Evolutionary conservation across 2,888 invertebrate genomes (phyloP), one percentile per base, ranked within the genome.

Genomic region (Nowickia ferox): DNA sequence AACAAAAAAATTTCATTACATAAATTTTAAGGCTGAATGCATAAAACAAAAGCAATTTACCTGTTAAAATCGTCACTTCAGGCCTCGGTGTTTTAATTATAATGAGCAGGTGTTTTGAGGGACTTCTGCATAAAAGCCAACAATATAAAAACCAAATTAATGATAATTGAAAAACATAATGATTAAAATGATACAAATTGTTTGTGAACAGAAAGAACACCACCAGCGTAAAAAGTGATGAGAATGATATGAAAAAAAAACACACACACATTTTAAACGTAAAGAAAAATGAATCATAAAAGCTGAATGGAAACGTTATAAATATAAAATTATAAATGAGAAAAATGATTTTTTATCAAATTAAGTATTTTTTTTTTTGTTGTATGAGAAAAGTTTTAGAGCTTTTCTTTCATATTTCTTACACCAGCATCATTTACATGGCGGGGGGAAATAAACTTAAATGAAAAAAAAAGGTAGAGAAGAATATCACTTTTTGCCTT

Each of bases 161-260:
- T 83, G 76, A 83, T 83, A 77, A 83, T 83, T 83, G 76, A 83
- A 83, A 83, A 77, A 77, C 76, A 83, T 77, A 71, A 83, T 83
- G 55, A 83, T 71, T 77, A 76, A 77, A 83, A 77, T 83, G 82
- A 83, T 83, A 83, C 82, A 83, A 82, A 76, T 82, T 82, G 76
- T 71, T 76, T 76, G 48, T 63, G 63, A 75, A 75, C 59, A 61
- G 46, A 77, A n/a, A 68, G 30, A 30, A 30, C 30, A 30, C 30
- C 30, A 46, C n/a, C 19, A 63, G 10, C n/a, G n/a, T 13, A 55
- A 42, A 51, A 72, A 15, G 40, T 42, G 59, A 53, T n/a, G n/a
- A n/a, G n/a, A n/a, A n/a, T n/a, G 19, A 61, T 40, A 10, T 9
- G 3, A 22, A 61, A 55, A 55, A 8, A 30, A 44, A 59, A 44